Base-by-base conservation (phyloP, 2,113 vertebrate genomes). In the Tonatia bakeri region DNA sequence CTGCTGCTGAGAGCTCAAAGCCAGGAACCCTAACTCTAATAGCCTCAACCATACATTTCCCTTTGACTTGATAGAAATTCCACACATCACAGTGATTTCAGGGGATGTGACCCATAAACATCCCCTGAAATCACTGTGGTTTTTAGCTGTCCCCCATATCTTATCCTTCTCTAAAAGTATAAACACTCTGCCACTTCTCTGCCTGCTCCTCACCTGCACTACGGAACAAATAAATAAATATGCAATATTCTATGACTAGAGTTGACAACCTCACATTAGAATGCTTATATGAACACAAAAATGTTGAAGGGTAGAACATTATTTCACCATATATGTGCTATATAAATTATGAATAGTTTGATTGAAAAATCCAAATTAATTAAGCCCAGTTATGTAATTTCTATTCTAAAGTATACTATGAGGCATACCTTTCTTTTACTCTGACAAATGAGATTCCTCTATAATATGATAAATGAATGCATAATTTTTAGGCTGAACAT, bases 401-500 rank as follows among this genome's bases (percentile, higher is more conserved):
- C 54, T 92, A 11, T 33, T 89, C 38, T 59, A 75, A 92, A 76
- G 17, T 67, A 82, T 76, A 33, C 50, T n/a, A 22, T 28, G 7
- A n/a, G 11, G 24, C 47, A 64, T 92, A 52, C 13, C 20, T 93
- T 92, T 93, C 36, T 77, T 61, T 90, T 81, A 77, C 19, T 75
- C 28, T 95, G 52, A 67, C 4, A 31, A 83, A 76, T 52, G 14
- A 67, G 14, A 67, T 5, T 73, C 28, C 73, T 40, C 83, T 88
- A 79, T 20, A 65, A 64, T 67, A 82, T 70, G n/a, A 1, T 69
- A 24, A 94, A 82, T 65, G n/a, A 92, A 86, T 16, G 33, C 8
- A 73, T 65, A 97, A 36, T 61, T 94, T 97, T 94, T 86, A 89
- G 94, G 96, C 43, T 80, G 50, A 97, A 94, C 86, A 79, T 76